Evolutionary conservation across 2,797 vertebrate species (phyloP).

Genomic region (Gobio occitaniae): DNA sequence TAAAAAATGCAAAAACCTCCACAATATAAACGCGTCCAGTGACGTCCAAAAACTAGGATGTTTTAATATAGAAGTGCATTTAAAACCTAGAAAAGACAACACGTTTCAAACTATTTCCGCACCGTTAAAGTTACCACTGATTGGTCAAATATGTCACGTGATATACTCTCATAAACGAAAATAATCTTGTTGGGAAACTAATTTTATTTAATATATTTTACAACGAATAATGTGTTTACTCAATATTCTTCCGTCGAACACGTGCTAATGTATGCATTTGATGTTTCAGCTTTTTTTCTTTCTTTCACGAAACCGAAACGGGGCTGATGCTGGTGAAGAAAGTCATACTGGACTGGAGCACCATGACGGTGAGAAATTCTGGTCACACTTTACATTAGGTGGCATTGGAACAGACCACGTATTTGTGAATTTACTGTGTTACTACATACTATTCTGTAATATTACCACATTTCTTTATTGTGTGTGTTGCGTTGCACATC

Average conservation of each 20-base stretch:
- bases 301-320: not conserved
- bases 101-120: not conserved
- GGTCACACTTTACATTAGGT: not conserved
- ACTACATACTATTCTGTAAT: not conserved
- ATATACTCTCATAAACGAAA: not conserved
- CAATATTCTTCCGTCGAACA: not conserved
- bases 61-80: constrained; percentile 22
- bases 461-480: not conserved
- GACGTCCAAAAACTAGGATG: constrained; percentile 16
- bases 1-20: not conserved
- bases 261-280: not conserved
- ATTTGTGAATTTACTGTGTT: not conserved
- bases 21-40: not conserved
- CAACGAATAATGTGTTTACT: not conserved
- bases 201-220: not conserved
- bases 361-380: not conserved
- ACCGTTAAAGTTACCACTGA: not conserved
- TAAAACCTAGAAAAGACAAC: not conserved
- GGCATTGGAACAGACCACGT: too few species aligned
- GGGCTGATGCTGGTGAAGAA: not conserved
- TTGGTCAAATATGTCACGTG: not conserved
- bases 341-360: not conserved
- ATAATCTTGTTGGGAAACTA: not conserved
- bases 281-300: not conserved
- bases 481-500: not conserved